Percentiles rank a stretch among this genome's conserved stretches.
Conservation (phyloP, 1,140 invertebrate species). For the Tetramorium simillimum region DNA sequence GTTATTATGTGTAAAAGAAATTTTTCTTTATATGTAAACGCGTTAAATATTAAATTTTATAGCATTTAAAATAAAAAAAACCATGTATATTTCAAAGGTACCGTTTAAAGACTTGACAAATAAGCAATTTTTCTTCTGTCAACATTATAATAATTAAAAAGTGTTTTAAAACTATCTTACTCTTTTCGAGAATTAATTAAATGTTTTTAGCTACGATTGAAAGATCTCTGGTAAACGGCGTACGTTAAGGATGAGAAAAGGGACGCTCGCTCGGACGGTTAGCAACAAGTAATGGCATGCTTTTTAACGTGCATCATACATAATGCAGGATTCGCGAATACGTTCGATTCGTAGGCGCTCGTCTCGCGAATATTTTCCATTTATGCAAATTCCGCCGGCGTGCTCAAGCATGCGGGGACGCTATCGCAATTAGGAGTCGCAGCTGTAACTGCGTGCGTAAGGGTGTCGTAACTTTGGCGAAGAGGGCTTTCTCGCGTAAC, state of each 20-base stretch:
- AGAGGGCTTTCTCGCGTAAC: conserved; percentile 51
- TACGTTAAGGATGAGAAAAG: neutral
- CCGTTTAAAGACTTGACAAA: neutral
- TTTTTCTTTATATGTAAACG: neutral
- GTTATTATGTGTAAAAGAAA: neutral
- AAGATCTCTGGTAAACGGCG: conserved; percentile 16
- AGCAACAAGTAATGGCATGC: conserved; percentile 16
- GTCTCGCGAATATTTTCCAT: conserved; percentile 75
- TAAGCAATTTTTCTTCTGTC: neutral
- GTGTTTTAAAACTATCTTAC: neutral
- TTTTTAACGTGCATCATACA: conserved; percentile 65
- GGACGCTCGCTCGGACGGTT: no score
- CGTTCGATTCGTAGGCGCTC: conserved; percentile 47
- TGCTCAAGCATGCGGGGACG: conserved; percentile 68
- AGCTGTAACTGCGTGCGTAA: conserved; percentile 77
- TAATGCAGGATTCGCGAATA: conserved; percentile 25
- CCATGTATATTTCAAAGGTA: neutral
- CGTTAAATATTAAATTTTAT: neutral
- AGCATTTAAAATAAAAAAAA: neutral
- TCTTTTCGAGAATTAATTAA: conserved; percentile 10
- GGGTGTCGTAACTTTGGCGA: conserved; percentile 75
- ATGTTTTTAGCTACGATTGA: neutral
- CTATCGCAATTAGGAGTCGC: conserved; percentile 79
- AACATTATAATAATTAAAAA: neutral
- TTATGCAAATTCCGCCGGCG: conserved; percentile 79